These are phyloP conservation scores for Toxotes chatareus DNA, from an alignment of 2,113 vertebrate genomes.

Conservation along the genomic window DNA sequence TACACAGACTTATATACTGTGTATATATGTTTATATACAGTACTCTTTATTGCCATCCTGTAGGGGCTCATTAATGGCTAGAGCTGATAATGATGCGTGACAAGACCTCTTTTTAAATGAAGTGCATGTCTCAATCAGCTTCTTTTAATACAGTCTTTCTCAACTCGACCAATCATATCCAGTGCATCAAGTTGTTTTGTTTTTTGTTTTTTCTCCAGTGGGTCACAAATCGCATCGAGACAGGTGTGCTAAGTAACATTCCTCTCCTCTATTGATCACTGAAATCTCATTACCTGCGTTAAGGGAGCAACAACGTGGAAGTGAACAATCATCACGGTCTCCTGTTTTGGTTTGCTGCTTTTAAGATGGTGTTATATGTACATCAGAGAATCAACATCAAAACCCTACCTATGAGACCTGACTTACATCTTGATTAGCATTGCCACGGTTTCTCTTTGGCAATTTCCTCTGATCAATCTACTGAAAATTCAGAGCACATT, in stretches of 20 bases:
- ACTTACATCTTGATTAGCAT: slow-evolving; percentile 11
- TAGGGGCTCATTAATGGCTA: slow-evolving; percentile 69
- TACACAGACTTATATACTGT: slow-evolving; percentile 86
- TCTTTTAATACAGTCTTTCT: slow-evolving; percentile 53
- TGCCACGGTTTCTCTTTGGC: slow-evolving; percentile 46
- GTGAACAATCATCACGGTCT: slow-evolving; percentile 6
- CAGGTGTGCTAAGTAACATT: background rate
- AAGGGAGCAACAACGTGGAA: slow-evolving; percentile 9
- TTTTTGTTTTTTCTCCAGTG: slow-evolving; percentile 3
- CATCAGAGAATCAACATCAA: background rate
- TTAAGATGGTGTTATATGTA: slow-evolving; percentile 5
- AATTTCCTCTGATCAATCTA: slow-evolving; percentile 46
- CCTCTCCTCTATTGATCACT: slow-evolving; percentile 26
- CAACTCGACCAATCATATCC: slow-evolving; percentile 36
- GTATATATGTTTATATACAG: slow-evolving; percentile 87
- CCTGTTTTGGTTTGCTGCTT: slow-evolving; percentile 29
- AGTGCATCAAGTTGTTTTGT: slow-evolving; percentile 11
- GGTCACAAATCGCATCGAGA: slow-evolving; percentile 29
- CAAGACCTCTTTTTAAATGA: slow-evolving; percentile 61
- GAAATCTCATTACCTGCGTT: slow-evolving; percentile 30
- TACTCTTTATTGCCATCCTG: slow-evolving; percentile 77
- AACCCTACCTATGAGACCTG: slow-evolving; percentile 7
- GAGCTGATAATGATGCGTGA: slow-evolving; percentile 48
- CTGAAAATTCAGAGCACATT: slow-evolving; percentile 47
- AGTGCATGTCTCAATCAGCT: slow-evolving; percentile 60